Evolutionary conservation across 2,113 vertebrate species (phyloP).

Genomic region (Willisornis vidua): DNA sequence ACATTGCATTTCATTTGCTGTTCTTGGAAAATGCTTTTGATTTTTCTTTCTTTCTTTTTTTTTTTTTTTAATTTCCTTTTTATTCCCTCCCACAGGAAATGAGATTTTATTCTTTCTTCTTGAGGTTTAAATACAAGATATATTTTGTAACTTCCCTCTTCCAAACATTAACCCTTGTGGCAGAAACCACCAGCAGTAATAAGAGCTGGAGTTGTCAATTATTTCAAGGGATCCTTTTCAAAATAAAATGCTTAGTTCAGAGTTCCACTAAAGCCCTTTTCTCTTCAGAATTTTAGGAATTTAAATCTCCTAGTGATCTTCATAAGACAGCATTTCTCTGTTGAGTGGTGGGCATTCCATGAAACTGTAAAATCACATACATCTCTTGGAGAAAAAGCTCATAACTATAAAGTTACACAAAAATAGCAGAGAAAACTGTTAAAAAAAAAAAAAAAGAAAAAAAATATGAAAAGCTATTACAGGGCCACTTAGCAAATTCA

Average conservation of each 20-base stretch:
- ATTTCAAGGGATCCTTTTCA: not conserved
- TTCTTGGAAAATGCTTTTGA: not conserved
- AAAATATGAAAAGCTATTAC: not conserved
- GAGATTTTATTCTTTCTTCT: not conserved
- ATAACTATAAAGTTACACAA: not conserved
- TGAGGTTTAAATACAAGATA: not conserved
- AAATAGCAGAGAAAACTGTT: not conserved
- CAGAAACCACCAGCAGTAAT: not conserved
- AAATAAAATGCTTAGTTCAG: not conserved
- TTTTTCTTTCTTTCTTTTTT: not conserved
- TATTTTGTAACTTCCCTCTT: not conserved
- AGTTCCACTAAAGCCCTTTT: not conserved
- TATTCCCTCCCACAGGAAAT: not conserved
- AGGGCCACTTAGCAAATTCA: not conserved
- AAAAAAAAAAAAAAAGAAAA: not conserved
- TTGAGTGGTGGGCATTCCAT: not conserved
- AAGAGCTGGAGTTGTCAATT: not conserved
- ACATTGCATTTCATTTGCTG: not conserved
- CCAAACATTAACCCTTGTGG: not conserved
- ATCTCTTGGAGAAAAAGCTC: rapidly evolving
- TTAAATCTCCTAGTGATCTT: not conserved
- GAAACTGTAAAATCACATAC: not conserved
- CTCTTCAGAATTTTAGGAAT: not conserved
- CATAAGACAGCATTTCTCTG: not conserved
- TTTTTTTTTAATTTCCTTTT: too few species aligned